A percentile compares a stretch with the other conserved stretches of the same genome.
phyloP scores from a whole-genome alignment of 2,113 vertebrate genomes.

The Ellobius talpinus region DNA sequence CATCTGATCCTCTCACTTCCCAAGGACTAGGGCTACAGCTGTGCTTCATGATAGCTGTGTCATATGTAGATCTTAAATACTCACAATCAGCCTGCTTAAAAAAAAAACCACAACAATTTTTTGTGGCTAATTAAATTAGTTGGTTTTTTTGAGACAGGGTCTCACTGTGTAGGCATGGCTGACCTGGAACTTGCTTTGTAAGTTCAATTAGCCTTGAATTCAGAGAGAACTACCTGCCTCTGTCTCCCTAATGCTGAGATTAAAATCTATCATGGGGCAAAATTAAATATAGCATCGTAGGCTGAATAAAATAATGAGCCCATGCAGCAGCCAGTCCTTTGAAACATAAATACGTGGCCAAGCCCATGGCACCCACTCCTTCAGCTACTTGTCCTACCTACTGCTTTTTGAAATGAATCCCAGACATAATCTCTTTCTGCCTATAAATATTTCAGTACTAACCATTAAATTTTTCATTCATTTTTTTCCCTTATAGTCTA shows the following conservation, averaged over 20 bases:
- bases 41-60: too few relatives aligned
- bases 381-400: not conserved
- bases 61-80: not conserved
- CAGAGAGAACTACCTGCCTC: not conserved
- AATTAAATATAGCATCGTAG: constrained; percentile 18
- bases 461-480: constrained; percentile 68
- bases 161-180: not conserved
- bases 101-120: not conserved
- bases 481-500: constrained; percentile 63
- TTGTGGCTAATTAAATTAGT: not conserved
- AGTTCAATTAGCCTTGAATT: not conserved
- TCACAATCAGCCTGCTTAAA: not conserved
- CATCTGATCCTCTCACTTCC: too few relatives aligned
- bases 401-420: constrained; percentile 59
- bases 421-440: constrained; percentile 38
- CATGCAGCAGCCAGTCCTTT: not conserved
- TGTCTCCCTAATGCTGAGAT: not conserved
- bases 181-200: not conserved
- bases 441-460: constrained; percentile 75
- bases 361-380: not conserved
- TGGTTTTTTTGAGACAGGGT: not conserved
- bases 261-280: not conserved
- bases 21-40: too few relatives aligned
- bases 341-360: not conserved
- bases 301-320: constrained; percentile 32